A percentile compares a stretch with the other conserved stretches of the same genome.
Conservation (phyloP, 2,113 vertebrate species). For the Calyptommatus sinebrachiatus region DNA sequence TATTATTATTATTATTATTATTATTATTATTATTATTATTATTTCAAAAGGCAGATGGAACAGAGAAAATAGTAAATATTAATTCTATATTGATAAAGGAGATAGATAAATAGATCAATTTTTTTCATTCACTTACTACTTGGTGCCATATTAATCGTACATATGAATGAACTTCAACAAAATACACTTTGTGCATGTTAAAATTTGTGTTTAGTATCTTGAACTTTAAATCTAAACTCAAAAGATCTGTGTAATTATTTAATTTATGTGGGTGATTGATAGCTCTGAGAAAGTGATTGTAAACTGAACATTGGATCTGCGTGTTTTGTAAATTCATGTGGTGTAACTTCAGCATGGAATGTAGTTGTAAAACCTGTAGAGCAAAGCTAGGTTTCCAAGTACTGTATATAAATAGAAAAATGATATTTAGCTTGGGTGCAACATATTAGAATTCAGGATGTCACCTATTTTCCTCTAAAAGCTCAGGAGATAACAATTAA, state of each 20-base stretch:
- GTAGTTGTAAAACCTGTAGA: neutral
- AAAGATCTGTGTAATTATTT: neutral
- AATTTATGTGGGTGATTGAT: neutral
- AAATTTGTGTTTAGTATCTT: neutral
- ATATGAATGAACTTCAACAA: neutral
- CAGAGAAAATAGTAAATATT: neutral
- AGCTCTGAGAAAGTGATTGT: neutral
- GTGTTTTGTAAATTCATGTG: neutral
- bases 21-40: slow-evolving; percentile 2
- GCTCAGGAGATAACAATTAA: neutral
- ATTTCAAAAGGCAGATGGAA: neutral
- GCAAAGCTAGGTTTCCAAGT: neutral
- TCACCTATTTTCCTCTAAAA: neutral
- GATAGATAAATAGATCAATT: neutral
- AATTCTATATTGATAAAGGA: neutral
- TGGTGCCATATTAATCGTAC: neutral
- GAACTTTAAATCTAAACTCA: neutral
- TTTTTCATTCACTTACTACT: neutral
- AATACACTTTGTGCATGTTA: neutral
- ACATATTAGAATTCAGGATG: neutral
- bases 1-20: slow-evolving; percentile 9
- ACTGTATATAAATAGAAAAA: neutral
- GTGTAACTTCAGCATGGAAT: neutral
- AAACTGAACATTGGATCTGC: neutral
- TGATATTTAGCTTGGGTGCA: neutral